Conservation (phyloP, 2,113 vertebrate species). For the Isichthys henryi region DNA sequence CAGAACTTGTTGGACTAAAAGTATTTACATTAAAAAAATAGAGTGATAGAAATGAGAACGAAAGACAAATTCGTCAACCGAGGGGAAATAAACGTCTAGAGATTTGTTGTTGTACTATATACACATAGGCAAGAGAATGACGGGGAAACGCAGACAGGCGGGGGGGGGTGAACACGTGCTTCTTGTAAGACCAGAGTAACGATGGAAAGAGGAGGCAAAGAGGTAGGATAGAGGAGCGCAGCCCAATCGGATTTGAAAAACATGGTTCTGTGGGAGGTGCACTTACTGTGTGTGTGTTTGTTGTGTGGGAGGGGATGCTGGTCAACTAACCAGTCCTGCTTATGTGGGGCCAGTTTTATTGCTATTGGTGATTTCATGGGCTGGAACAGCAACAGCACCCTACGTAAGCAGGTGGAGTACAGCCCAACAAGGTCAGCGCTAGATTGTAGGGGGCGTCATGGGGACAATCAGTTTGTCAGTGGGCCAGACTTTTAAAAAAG, state of each 20-base stretch:
- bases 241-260: neutral
- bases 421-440: neutral
- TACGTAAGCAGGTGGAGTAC: neutral
- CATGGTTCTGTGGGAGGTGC: neutral
- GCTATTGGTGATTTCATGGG: slow-evolving; percentile 5
- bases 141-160: neutral
- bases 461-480: slow-evolving; percentile 5
- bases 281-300: no score
- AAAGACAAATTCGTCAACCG: slow-evolving; percentile 37
- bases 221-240: neutral
- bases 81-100: slow-evolving; percentile 43
- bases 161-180: slow-evolving; percentile 17
- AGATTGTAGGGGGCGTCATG: neutral
- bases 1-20: slow-evolving; percentile 57
- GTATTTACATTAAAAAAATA: slow-evolving; percentile 67
- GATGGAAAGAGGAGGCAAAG: slow-evolving; percentile 22
- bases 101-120: slow-evolving; percentile 52
- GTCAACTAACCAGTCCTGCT: neutral
- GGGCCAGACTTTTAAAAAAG: neutral
- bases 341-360: neutral
- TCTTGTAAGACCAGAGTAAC: neutral
- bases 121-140: slow-evolving; percentile 43
- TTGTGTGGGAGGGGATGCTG: neutral
- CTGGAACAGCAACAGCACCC: neutral
- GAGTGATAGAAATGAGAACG: slow-evolving; percentile 58